phyloP scores from a whole-genome alignment of 2,797 vertebrate genomes.

The Sebastes flavidus region DNA sequence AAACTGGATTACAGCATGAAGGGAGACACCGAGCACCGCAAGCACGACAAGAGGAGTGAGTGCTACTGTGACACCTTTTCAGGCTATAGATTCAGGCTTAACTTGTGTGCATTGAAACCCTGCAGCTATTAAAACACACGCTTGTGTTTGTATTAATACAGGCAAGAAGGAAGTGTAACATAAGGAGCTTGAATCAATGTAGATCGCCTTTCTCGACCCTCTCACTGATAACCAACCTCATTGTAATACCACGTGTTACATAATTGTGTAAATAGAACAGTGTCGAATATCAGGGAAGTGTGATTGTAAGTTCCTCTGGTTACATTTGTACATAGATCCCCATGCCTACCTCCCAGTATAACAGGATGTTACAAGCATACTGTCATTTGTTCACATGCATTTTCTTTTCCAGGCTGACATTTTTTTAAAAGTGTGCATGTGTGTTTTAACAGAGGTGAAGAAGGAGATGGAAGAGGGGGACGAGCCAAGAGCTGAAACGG shows the following conservation, averaged over 20 bases:
- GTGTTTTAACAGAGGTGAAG: constrained; percentile 81
- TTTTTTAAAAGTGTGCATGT: neutral
- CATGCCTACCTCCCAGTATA: neutral
- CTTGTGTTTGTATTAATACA: neutral
- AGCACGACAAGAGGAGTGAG: constrained; percentile 96
- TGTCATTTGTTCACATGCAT: neutral
- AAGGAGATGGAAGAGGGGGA: constrained; percentile 88
- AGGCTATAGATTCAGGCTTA: too few species aligned
- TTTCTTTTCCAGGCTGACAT: neutral
- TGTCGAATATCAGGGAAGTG: neutral
- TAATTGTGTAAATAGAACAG: neutral
- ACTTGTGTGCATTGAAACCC: neutral
- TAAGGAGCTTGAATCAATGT: neutral
- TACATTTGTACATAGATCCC: neutral
- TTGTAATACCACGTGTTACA: neutral
- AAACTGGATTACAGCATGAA: constrained; percentile 99
- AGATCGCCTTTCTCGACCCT: neutral
- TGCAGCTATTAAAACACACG: neutral
- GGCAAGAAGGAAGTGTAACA: neutral
- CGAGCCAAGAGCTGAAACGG: constrained; percentile 92
- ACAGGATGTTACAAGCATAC: neutral
- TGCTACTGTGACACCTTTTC: neutral
- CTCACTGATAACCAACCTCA: neutral
- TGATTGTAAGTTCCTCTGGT: neutral
- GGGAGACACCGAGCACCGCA: constrained; percentile 90